phyloP scores from a whole-genome alignment of 2,888 invertebrate genomes.

The Tinea trinotella region DNA sequence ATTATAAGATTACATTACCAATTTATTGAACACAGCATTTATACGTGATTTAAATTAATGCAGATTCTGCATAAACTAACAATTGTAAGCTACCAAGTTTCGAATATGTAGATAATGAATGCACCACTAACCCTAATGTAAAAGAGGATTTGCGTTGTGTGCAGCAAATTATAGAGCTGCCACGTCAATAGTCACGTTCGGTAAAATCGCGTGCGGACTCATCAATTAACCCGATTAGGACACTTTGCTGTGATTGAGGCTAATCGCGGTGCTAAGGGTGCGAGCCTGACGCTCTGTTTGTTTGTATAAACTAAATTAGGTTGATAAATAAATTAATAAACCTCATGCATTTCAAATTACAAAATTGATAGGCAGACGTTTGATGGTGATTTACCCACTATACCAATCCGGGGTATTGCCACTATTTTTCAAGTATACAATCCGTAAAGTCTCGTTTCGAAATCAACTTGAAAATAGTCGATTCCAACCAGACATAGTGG shows the following conservation, averaged over 20 bases:
- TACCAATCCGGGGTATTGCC: no score
- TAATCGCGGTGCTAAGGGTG: conserved; percentile 33
- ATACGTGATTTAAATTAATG: background rate
- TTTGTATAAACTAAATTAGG: conserved; percentile 1
- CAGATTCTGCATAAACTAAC: background rate
- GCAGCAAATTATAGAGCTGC: conserved; percentile 16
- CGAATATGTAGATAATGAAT: conserved; percentile 3
- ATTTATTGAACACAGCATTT: no score
- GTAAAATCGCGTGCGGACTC: conserved; percentile 27
- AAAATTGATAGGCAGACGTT: no score
- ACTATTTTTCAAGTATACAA: no score
- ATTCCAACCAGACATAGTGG: no score
- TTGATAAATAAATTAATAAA: no score
- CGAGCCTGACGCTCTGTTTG: background rate
- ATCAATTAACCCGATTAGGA: conserved; percentile 60
- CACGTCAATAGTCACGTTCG: conserved; percentile 17
- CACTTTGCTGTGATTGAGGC: conserved; percentile 47
- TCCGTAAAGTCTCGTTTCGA: no score
- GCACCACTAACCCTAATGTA: conserved; percentile 6
- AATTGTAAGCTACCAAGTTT: background rate
- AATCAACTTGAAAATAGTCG: no score
- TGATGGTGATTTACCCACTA: no score
- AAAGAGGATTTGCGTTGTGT: conserved; percentile 14
- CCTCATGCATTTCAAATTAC: no score
- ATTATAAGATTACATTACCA: no score